These are phyloP conservation scores for Phlogophora meticulosa DNA, from an alignment of 2,888 invertebrate genomes.

Conservation along the genomic window DNA sequence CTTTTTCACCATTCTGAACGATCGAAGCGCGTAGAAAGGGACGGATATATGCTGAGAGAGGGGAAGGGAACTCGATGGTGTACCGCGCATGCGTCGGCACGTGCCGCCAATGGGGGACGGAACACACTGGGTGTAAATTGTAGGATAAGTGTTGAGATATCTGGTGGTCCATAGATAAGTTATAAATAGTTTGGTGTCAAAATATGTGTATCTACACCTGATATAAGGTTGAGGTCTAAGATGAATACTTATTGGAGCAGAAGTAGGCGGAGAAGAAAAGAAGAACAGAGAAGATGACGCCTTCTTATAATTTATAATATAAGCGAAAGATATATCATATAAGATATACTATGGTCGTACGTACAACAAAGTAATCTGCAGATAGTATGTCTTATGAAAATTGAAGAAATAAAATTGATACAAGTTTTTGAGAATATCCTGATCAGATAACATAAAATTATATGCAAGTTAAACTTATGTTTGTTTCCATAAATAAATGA, in stretches of 20 bases:
- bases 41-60: slow-evolving; percentile 73
- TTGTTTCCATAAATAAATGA: too few species aligned
- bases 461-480: too few species aligned
- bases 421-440: not conserved
- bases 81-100: slow-evolving; percentile 86
- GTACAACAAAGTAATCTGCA: not conserved
- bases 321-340: too few species aligned
- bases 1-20: slow-evolving; percentile 89
- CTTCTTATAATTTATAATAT: too few species aligned
- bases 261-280: too few species aligned
- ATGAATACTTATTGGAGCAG: not conserved
- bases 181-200: not conserved
- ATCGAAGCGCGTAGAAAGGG: slow-evolving; percentile 85
- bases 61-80: slow-evolving; percentile 64
- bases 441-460: fast-evolving
- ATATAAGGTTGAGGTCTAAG: too few species aligned
- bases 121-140: slow-evolving; percentile 66
- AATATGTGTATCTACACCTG: not conserved
- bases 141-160: slow-evolving; percentile 70
- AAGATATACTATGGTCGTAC: too few species aligned
- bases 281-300: not conserved
- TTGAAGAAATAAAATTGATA: not conserved
- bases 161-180: not conserved
- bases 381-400: not conserved
- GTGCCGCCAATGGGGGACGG: slow-evolving; percentile 76